Percentiles rank a stretch among this genome's conserved stretches.
phyloP scores from a whole-genome alignment of 2,888 invertebrate genomes.

The Phortica magna region DNA sequence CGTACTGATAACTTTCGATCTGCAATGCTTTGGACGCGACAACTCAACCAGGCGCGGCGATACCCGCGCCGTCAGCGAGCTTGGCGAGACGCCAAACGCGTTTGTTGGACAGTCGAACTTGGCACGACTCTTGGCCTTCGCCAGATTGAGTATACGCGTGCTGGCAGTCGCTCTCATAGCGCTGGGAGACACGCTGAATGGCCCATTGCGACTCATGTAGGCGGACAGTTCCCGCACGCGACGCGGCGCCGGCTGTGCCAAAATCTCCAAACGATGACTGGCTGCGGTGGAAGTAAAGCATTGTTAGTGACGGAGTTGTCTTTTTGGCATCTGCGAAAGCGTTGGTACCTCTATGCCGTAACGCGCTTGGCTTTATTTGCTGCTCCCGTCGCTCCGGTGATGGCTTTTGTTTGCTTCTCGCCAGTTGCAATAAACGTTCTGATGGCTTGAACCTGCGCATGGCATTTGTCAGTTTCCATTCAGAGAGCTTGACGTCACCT shows the following conservation, averaged over 20 bases:
- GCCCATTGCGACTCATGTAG: neutral
- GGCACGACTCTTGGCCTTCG: conserved; percentile 37
- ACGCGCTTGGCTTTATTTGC: neutral
- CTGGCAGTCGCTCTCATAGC: neutral
- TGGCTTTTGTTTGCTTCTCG: neutral
- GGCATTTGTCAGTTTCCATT: conserved; percentile 10
- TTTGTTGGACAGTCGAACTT: neutral
- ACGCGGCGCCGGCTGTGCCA: neutral
- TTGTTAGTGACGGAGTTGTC: no score
- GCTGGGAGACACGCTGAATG: neutral
- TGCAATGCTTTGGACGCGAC: conserved; percentile 33
- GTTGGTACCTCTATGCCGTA: neutral
- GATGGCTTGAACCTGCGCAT: conserved; percentile 6
- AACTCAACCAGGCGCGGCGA: conserved; percentile 42
- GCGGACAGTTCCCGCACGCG: neutral
- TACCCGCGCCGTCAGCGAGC: conserved; percentile 32
- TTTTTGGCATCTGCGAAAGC: no score
- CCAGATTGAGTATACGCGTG: conserved; percentile 28
- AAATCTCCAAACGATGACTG: neutral
- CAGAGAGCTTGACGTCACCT: neutral
- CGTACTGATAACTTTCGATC: neutral
- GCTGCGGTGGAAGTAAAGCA: neutral
- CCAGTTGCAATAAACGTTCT: neutral
- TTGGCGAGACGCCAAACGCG: conserved; percentile 32
- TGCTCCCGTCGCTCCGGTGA: neutral